These are phyloP conservation scores for Balaeniceps rex DNA, from an alignment of 2,113 vertebrate genomes.

Conservation along the genomic window DNA sequence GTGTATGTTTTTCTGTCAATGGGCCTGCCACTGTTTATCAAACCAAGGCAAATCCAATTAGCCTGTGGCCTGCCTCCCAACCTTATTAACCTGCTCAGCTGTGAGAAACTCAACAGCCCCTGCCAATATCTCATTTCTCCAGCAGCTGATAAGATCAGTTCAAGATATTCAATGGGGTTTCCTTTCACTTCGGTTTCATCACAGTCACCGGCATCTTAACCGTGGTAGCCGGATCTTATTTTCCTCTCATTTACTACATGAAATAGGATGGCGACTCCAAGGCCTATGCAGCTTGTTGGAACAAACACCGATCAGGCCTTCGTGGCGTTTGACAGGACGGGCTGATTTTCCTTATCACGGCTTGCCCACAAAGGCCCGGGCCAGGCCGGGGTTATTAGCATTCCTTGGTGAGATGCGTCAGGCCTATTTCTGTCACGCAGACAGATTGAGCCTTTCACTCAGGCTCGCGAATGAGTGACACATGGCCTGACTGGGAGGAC, in stretches of 20 bases:
- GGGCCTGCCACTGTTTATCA: conserved; percentile 89
- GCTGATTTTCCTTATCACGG: conserved; percentile 95
- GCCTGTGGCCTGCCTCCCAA: conserved; percentile 89
- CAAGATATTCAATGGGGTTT: conserved; percentile 86
- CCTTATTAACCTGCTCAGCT: conserved; percentile 96
- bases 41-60: conserved; percentile 98
- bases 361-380: conserved; percentile 95
- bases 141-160: conserved; percentile 91
- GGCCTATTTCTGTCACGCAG: conserved; percentile 95
- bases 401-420: conserved; percentile 88
- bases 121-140: conserved; percentile 99
- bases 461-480: conserved; percentile 95
- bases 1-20: conserved; percentile 76
- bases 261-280: conserved; percentile 82
- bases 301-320: conserved; percentile 80
- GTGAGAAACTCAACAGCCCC: conserved; percentile 86
- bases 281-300: conserved; percentile 78
- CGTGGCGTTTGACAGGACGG: conserved; percentile 81
- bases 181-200: conserved; percentile 83
- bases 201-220: conserved; percentile 77
- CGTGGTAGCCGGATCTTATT: conserved; percentile 72
- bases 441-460: conserved; percentile 99
- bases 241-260: conserved; percentile 75
- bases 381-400: conserved; percentile 92
- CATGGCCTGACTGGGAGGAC: conserved; percentile 96